Evolutionary conservation across 2,113 vertebrate species (phyloP), one percentile per base, ranked within the genome.

Genomic region (Tetrax tetrax): DNA sequence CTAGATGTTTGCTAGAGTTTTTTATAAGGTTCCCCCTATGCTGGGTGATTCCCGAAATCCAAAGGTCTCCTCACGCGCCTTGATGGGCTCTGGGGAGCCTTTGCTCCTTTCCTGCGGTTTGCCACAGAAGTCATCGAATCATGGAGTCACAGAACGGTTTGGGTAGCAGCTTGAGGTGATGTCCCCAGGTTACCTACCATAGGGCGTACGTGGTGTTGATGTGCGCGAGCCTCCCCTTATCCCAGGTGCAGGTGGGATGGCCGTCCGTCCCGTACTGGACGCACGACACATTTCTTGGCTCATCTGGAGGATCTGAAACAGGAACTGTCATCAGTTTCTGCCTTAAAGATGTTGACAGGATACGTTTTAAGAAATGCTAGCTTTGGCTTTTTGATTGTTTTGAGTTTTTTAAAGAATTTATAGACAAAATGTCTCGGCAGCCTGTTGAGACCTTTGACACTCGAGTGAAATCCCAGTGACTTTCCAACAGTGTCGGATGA

Each of bases 231-330:
- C 70, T 89, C 9, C 98, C 98, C 41, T 86, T 94, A 8, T 94
- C 71, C 98, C 98, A 98, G 27, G 63, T 94, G 57, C 98, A 98
- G 79, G 13, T n/a, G 68, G 96, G 87, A 0, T 20, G 94, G 6
- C 97, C 95, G 2, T 4, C 57, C 48, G 75, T 94, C 83, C 98
- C 98, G 0, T 91, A 4, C 86, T 98, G 98, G 83, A 96, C 23
- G 3, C 98, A 98, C 0, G 95, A 95, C 54, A 98, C 35, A 1
- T 97, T 98, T 77, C 47, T 95, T 28, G 98, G 98, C 59, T 90
- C 71, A 1, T 98, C 98, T 57, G 98, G 98, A 75, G 95, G 91
- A 27, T 84, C 98, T 98, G 87, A 45, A 93, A 65, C 57, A 89
- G 23, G 84, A 41, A 43, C 12, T 63, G 5, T 35, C 6, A 24